Evolutionary conservation across 2,888 invertebrate species (phyloP).

Genomic region (Hirtodrosophila histrioides): DNA sequence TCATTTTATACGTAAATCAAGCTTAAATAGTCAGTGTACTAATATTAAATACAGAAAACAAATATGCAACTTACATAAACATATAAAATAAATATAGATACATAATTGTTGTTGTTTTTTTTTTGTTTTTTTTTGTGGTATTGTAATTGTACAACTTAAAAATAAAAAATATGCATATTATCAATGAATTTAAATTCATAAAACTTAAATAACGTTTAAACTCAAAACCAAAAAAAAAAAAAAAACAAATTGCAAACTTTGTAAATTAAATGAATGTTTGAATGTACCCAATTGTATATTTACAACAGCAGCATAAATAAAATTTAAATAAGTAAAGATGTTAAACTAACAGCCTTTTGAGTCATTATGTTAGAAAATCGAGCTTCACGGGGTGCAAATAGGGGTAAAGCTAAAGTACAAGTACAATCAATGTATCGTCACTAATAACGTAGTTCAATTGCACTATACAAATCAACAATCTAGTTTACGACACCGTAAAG

Average conservation of each 20-base stretch:
- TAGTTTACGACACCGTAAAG: no score
- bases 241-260: constrained; percentile 53
- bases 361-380: no score
- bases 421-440: no score
- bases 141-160: constrained; percentile 58
- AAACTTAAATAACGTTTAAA: constrained; percentile 66
- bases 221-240: constrained; percentile 21
- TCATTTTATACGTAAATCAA: constrained; percentile 74
- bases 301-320: constrained; percentile 63
- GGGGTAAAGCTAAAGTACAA: no score
- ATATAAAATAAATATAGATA: constrained; percentile 46
- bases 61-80: constrained; percentile 48
- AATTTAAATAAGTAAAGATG: constrained; percentile 60
- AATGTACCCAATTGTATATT: constrained; percentile 70
- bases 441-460: no score
- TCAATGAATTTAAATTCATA: constrained; percentile 72
- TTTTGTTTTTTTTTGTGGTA: constrained; percentile 54
- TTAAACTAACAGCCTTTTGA: constrained; percentile 8
- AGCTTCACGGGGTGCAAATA: no score
- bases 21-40: constrained; percentile 59
- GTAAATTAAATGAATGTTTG: constrained; percentile 67
- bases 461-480: no score
- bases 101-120: constrained; percentile 45
- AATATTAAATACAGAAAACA: constrained; percentile 41
- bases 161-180: constrained; percentile 60